Percentiles rank a stretch among this genome's conserved stretches.
Conservation (phyloP, 2,797 vertebrate genomes). For the Echeneis naucrates region DNA sequence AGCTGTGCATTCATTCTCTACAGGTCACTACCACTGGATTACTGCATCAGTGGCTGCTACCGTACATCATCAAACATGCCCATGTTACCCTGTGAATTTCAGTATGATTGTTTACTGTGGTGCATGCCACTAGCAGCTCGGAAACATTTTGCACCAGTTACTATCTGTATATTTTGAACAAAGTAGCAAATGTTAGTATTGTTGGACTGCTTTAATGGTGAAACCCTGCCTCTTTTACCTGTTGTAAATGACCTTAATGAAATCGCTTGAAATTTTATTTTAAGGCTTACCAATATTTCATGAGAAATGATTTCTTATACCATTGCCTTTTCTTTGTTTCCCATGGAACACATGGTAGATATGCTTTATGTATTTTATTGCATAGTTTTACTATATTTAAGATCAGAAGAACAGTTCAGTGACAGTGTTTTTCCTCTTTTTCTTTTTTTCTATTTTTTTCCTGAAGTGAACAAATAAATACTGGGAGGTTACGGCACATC, state of each 20-base stretch:
- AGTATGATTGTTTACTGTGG: constrained; percentile 86
- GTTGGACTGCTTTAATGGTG: constrained; percentile 68
- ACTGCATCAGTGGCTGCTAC: constrained; percentile 55
- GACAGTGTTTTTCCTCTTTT: constrained; percentile 47
- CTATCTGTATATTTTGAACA: constrained; percentile 88
- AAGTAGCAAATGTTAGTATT: constrained; percentile 77
- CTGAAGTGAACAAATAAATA: constrained; percentile 61
- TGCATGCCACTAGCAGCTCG: constrained; percentile 79
- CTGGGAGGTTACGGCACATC: constrained; percentile 60
- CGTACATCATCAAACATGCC: constrained; percentile 74
- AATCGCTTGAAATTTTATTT: constrained; percentile 62
- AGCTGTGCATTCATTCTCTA: constrained; percentile 35
- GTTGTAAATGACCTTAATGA: constrained; percentile 70
- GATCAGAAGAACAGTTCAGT: constrained; percentile 51
- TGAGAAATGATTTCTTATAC: constrained; percentile 82
- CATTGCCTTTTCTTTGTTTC: constrained; percentile 84
- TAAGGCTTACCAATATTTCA: constrained; percentile 66
- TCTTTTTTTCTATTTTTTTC: background rate
- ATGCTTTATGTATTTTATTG: constrained; percentile 68
- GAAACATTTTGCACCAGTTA: constrained; percentile 85
- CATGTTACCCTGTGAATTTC: constrained; percentile 76
- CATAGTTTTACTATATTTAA: constrained; percentile 62
- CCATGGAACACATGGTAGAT: constrained; percentile 79
- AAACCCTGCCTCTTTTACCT: constrained; percentile 63
- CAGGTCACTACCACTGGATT: constrained; percentile 67